phyloP scores from a whole-genome alignment of 2,888 invertebrate species.

The Julus scanicus region DNA sequence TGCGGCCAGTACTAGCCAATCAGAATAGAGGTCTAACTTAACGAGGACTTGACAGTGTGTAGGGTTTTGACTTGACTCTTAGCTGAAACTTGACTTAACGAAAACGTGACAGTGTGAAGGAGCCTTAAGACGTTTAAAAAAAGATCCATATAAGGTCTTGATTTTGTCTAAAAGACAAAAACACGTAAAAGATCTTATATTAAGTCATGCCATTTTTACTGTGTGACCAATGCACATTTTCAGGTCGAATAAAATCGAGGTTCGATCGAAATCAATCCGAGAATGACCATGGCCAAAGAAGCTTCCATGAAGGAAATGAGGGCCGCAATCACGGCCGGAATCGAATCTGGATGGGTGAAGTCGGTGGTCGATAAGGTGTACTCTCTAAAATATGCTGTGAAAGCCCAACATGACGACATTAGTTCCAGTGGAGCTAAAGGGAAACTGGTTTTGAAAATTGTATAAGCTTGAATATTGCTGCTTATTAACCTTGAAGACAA shows the following conservation, averaged over 20 bases:
- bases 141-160: too few species aligned
- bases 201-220: too few species aligned
- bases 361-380: constrained; percentile 67
- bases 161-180: too few species aligned
- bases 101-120: too few species aligned
- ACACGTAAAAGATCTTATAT: too few species aligned
- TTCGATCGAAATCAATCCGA: constrained; percentile 66
- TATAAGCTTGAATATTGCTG: neutral
- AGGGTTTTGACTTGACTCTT: too few species aligned
- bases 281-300: constrained; percentile 66
- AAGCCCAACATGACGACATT: constrained; percentile 68
- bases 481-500: too few species aligned
- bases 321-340: constrained; percentile 65
- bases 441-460: constrained; percentile 61
- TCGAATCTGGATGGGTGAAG: constrained; percentile 66
- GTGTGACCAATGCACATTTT: constrained; percentile 53
- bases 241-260: constrained; percentile 68
- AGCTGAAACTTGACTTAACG: too few species aligned
- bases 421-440: constrained; percentile 64
- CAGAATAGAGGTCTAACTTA: too few species aligned
- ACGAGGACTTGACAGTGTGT: too few species aligned
- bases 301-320: constrained; percentile 65
- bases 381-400: constrained; percentile 64
- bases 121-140: too few species aligned
- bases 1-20: too few species aligned